A percentile compares a stretch with the other conserved stretches of the same genome.
Evolutionary conservation across 2,797 vertebrate species (phyloP).

Genomic region (Nothura maculosa): DNA sequence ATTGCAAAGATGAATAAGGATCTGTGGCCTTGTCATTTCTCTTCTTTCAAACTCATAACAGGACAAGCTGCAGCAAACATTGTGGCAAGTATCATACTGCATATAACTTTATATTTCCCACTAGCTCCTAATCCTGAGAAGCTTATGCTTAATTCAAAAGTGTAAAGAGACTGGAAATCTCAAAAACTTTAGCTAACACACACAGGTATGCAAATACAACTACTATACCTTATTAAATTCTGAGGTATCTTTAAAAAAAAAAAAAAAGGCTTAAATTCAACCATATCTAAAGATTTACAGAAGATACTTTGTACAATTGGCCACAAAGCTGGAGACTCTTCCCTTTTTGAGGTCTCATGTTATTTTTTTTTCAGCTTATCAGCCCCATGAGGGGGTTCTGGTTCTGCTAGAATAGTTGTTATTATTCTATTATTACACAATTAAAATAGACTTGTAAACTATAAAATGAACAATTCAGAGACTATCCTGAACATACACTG

Average conservation of each 20-base stretch:
- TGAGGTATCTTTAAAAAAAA: background rate
- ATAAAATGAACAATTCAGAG: background rate
- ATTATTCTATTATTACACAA: background rate
- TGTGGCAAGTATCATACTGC: background rate
- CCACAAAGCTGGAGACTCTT: background rate
- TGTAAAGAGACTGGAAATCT: background rate
- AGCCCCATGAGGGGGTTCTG: background rate
- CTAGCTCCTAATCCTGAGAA: slow-evolving; percentile 23
- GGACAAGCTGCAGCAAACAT: background rate
- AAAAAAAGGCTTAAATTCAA: slow-evolving; percentile 5
- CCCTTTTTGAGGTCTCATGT: background rate
- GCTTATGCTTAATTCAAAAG: background rate
- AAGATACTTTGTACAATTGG: background rate
- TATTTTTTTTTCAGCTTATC: background rate
- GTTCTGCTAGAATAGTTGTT: background rate
- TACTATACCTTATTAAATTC: background rate
- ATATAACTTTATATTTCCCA: background rate
- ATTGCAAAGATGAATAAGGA: background rate
- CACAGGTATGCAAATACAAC: background rate
- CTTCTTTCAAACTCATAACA: background rate
- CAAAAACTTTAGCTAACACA: background rate
- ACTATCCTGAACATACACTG: background rate
- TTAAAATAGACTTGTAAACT: background rate
- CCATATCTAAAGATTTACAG: background rate
- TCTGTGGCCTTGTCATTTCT: background rate